These are phyloP conservation scores for Lipophrys pholis DNA, from an alignment of 2,113 vertebrate genomes.

Conservation along the genomic window DNA sequence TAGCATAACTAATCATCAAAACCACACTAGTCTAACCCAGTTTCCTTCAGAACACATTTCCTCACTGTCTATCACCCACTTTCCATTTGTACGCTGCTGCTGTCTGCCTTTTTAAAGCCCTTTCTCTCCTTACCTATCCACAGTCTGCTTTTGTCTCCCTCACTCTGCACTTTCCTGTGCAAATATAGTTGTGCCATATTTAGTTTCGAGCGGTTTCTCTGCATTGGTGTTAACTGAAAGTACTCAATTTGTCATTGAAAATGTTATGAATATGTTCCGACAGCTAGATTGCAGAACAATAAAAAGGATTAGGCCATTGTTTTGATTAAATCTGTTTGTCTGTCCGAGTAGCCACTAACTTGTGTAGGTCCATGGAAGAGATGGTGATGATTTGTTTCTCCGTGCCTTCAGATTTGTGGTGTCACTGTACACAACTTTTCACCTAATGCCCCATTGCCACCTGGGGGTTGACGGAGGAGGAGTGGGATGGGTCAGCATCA, in stretches of 20 bases:
- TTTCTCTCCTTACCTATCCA: constrained; percentile 4
- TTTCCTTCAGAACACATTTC: constrained; percentile 22
- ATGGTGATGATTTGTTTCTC: constrained; percentile 24
- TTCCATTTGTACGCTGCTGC: constrained; percentile 24
- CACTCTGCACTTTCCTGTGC: neutral
- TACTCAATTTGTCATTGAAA: constrained; percentile 1
- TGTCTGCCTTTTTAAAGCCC: constrained; percentile 15
- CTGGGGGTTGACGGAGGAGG: constrained; percentile 47
- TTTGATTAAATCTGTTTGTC: constrained; percentile 38
- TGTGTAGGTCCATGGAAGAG: constrained; percentile 1
- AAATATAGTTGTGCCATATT: constrained; percentile 10
- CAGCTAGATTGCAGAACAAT: constrained; percentile 38
- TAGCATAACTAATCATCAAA: constrained; percentile 16
- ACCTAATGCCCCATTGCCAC: constrained; percentile 49
- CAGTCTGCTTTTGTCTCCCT: neutral
- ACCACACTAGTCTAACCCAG: constrained; percentile 11
- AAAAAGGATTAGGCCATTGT: constrained; percentile 41
- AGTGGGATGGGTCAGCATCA: constrained; percentile 33
- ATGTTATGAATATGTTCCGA: neutral
- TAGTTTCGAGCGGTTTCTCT: neutral
- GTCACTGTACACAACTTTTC: constrained; percentile 45
- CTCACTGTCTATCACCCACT: constrained; percentile 3
- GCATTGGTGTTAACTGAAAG: constrained; percentile 6
- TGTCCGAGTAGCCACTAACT: constrained; percentile 13
- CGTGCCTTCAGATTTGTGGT: constrained; percentile 13